Evolutionary conservation across 2,888 invertebrate genomes (phyloP).

Genomic region (Lithophane ornitopus): DNA sequence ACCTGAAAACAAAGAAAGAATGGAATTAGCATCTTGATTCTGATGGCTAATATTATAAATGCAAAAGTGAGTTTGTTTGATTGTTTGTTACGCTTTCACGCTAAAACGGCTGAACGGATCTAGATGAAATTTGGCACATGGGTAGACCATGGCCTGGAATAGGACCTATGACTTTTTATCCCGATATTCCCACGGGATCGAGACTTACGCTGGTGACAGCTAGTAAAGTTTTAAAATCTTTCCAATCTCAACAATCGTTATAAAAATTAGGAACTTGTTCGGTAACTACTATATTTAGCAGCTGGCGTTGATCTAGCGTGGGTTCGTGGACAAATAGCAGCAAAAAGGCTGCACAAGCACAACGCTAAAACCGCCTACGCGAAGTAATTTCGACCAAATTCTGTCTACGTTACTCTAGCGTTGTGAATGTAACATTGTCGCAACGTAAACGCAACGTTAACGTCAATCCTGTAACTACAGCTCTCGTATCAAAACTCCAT

Average conservation of each 20-base stretch:
- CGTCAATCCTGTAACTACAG: not conserved
- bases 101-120: too few species aligned
- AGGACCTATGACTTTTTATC: too few species aligned
- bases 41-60: not conserved
- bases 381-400: not conserved
- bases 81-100: too few species aligned
- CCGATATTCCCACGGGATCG: too few species aligned
- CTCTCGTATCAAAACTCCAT: not conserved
- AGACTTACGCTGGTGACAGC: too few species aligned
- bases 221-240: not conserved
- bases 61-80: too few species aligned
- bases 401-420: not conserved
- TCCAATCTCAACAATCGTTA: not conserved
- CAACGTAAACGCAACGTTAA: not conserved
- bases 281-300: not conserved
- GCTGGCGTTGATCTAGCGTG: not conserved
- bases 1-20: constrained; percentile 71
- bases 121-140: too few species aligned
- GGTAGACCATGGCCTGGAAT: too few species aligned
- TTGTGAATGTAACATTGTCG: not conserved
- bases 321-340: not conserved
- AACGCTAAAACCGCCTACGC: not conserved
- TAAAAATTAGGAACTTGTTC: not conserved
- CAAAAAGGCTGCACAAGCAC: not conserved
- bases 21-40: not conserved